Conservation (phyloP, 2,888 invertebrate genomes). For the Phyllotreta cruciferae region DNA sequence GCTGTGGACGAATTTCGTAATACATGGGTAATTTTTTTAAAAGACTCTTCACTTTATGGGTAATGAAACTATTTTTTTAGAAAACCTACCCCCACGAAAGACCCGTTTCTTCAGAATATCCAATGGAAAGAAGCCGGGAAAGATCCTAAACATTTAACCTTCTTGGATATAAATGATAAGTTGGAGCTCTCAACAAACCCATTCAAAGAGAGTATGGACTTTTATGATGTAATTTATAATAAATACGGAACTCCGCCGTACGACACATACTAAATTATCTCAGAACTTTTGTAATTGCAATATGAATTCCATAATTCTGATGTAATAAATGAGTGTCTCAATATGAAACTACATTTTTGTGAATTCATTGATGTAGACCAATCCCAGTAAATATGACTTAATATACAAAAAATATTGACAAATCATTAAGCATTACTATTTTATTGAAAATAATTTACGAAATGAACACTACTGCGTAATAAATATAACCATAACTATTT, state of each 20-base stretch:
- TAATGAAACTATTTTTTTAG: constrained; percentile 16
- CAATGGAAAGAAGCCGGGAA: constrained; percentile 28
- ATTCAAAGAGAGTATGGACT: constrained; percentile 39
- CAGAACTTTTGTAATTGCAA: too few relatives aligned
- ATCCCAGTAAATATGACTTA: too few relatives aligned
- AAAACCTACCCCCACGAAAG: constrained; percentile 38
- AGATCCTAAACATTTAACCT: constrained; percentile 21
- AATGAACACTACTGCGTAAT: too few relatives aligned
- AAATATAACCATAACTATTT: too few relatives aligned
- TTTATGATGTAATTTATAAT: constrained; percentile 40
- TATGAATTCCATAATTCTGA: too few relatives aligned
- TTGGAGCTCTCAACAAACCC: constrained; percentile 32
- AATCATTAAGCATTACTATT: too few relatives aligned
- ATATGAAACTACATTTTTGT: too few relatives aligned
- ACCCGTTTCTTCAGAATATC: constrained; percentile 34
- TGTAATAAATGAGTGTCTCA: too few relatives aligned
- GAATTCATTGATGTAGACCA: too few relatives aligned
- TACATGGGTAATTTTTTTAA: constrained; percentile 39
- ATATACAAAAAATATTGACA: too few relatives aligned
- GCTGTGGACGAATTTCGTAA: constrained; percentile 50
- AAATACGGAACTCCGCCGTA: constrained; percentile 40
- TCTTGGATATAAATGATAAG: constrained; percentile 26
- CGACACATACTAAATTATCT: constrained; percentile 39
- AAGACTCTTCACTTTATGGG: background rate
- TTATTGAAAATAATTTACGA: too few relatives aligned